These are phyloP conservation scores for Phrynocephalus guinanensis DNA, from an alignment of 2,797 vertebrate species.

Conservation along the genomic window DNA sequence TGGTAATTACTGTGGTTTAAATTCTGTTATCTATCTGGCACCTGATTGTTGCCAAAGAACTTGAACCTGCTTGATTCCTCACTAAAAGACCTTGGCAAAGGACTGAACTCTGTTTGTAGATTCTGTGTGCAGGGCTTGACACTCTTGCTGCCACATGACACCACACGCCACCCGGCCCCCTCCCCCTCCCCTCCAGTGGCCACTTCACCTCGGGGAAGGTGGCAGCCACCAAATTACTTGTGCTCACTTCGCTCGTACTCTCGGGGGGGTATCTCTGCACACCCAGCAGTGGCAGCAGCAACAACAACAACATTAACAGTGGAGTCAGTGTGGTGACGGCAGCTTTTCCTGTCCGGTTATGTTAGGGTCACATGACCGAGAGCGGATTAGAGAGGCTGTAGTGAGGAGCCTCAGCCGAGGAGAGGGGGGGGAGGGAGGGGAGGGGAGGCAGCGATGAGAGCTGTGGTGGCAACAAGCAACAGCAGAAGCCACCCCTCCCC, in stretches of 20 bases:
- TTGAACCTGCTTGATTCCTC: too few relatives aligned
- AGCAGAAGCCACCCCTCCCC: constrained; percentile 61
- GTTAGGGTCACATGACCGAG: constrained; percentile 99
- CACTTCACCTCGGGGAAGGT: constrained; percentile 52
- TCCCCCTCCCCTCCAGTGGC: constrained; percentile 44
- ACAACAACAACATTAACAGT: constrained; percentile 71
- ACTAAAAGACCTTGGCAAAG: too few relatives aligned
- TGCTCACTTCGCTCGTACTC: constrained; percentile 59
- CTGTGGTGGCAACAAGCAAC: constrained; percentile 62
- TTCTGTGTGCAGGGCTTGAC: too few relatives aligned
- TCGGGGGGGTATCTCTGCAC: constrained; percentile 54
- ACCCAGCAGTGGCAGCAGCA: constrained; percentile 58
- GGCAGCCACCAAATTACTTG: background rate
- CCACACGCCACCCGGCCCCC: background rate
- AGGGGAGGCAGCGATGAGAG: constrained; percentile 77
- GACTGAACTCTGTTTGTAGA: too few relatives aligned
- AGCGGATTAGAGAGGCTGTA: constrained; percentile 82
- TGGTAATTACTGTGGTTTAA: too few relatives aligned
- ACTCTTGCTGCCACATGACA: too few relatives aligned
- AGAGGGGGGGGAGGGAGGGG: constrained; percentile 48
- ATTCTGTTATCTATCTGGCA: too few relatives aligned
- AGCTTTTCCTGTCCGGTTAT: constrained; percentile 98
- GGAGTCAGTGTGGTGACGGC: constrained; percentile 79
- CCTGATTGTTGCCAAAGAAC: too few relatives aligned
- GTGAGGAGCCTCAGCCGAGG: constrained; percentile 77